These are phyloP conservation scores for Tricholaema leucomelas DNA, from an alignment of 2,113 vertebrate genomes.

Conservation along the genomic window DNA sequence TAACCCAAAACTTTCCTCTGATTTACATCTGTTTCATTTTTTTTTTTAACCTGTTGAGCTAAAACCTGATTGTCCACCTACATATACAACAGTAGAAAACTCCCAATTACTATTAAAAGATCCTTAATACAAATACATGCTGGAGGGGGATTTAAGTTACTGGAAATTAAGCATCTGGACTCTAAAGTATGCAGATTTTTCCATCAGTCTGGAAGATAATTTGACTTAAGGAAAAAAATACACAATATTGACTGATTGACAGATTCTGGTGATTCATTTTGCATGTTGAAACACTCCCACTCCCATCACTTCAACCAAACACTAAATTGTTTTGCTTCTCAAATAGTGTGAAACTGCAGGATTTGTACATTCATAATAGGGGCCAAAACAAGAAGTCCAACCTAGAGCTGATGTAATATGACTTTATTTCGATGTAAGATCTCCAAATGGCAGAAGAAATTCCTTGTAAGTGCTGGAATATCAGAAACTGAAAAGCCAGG, in stretches of 20 bases:
- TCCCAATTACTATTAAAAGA: constrained; percentile 28
- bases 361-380: neutral
- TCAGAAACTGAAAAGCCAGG: neutral
- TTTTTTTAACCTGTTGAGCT: neutral
- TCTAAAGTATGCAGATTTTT: neutral
- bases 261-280: constrained; percentile 44
- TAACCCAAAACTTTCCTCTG: neutral
- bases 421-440: neutral
- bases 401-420: neutral
- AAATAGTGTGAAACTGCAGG: neutral
- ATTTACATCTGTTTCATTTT: neutral
- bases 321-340: neutral
- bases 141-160: constrained; percentile 12
- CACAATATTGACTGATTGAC: neutral
- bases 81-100: neutral
- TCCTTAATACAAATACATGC: neutral
- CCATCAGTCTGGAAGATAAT: neutral
- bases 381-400: constrained; percentile 4
- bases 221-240: constrained; percentile 9
- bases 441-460: neutral
- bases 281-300: constrained; percentile 18
- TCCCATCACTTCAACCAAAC: neutral
- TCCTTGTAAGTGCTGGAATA: neutral
- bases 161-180: neutral
- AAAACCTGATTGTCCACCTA: constrained; percentile 40